Conservation (phyloP, 2,888 invertebrate genomes). For the Philereme transversata region DNA sequence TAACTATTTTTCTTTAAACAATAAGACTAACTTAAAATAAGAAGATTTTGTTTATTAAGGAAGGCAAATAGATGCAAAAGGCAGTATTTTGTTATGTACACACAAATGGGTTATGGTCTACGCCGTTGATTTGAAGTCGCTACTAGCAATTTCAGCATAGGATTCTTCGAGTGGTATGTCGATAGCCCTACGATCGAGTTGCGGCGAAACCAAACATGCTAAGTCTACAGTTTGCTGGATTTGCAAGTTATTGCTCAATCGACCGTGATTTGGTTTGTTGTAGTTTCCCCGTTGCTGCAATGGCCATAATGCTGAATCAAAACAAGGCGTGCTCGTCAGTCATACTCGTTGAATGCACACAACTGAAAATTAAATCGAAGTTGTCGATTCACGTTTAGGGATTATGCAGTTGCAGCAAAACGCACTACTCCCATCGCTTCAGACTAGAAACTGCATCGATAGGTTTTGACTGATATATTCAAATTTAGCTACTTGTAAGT, state of each 20-base stretch:
- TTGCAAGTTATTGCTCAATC: conserved; percentile 52
- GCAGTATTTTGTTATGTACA: too few species aligned
- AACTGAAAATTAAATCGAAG: conserved; percentile 33
- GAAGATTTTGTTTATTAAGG: too few species aligned
- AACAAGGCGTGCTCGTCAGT: conserved; percentile 22
- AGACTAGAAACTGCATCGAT: too few species aligned
- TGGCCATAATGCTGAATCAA: conserved; percentile 21
- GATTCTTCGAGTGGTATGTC: conserved; percentile 35
- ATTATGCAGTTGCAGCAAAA: background rate
- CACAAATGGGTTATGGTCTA: too few species aligned
- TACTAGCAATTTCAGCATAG: background rate
- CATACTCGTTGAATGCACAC: conserved; percentile 23
- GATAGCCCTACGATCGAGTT: conserved; percentile 41
- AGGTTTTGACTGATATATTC: too few species aligned
- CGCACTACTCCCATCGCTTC: too few species aligned
- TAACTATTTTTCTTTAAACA: too few species aligned
- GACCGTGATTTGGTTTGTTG: conserved; percentile 41
- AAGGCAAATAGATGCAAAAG: too few species aligned
- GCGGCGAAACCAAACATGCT: conserved; percentile 45
- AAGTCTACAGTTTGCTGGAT: conserved; percentile 41
- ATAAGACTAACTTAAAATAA: too few species aligned
- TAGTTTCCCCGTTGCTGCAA: conserved; percentile 20
- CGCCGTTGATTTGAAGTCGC: too few species aligned
- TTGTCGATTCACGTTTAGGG: background rate
- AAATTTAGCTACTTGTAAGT: too few species aligned